Base-by-base conservation (phyloP, 1,140 invertebrate genomes). In the Caenorhabditis inopinata region DNA sequence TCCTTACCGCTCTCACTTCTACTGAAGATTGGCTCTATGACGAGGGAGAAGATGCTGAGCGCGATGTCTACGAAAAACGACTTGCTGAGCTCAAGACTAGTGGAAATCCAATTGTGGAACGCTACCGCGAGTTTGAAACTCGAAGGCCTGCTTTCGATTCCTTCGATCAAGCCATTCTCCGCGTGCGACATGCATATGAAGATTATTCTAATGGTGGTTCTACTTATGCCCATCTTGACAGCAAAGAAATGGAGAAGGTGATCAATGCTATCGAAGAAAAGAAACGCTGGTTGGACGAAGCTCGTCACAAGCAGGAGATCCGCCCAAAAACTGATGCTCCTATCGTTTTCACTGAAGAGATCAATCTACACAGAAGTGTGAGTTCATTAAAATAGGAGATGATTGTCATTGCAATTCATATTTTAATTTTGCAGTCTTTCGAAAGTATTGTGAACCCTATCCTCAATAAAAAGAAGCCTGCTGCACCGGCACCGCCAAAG, bases 11-110 rank as follows among this genome's bases (percentile, higher is more conserved):
- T 76, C 91, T 99, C 12, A 93, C 94, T 84, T 91, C 93, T 25
- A 93, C 95, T 82, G 96, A 98, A 90, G 93, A 94, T 86, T 99
- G 97, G 97, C 90, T 99, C 0, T 99, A 99, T 87, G 91, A 90
- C 76, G 91, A 92, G 47, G 96, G 96, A 0, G 95, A 96, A 89
- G 94, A 98, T 85, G 94, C 95, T 87, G 92, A 93, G 53, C 93
- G 94, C 90, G 93, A 94, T 85, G 92, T 94, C 76, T 94, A 94
- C 84, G 88, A 91, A 12, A 92, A 94, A 74, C 91, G 91, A 86
- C 87, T 94, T 29, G 85, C 90, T 27, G 87, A 90, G 29, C 89
- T 94, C 18, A 93, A 92, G 21, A 51, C 74, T 14, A 47, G 79
- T 12, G 86, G 87, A 29, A 86, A 85, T 38, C 80, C 84, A 12